Evolutionary conservation across 92 coral and sea anemone species (phyloP).

Genomic region (Diadumene lineata): DNA sequence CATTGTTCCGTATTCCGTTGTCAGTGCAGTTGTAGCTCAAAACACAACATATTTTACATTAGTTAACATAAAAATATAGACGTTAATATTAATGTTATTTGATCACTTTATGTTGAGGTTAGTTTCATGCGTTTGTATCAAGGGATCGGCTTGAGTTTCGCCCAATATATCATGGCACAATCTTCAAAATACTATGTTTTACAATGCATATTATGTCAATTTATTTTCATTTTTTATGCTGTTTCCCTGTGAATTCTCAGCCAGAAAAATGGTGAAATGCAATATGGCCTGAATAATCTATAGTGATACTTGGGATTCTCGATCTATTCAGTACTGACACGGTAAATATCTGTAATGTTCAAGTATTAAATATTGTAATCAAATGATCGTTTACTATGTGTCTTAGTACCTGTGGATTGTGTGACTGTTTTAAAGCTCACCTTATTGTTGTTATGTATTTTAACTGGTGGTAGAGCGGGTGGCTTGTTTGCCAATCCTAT

Average conservation of each 20-base stretch:
- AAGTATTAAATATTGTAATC: not conserved
- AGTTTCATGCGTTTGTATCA: no score
- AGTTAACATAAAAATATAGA: not conserved
- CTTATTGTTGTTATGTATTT: constrained; percentile 64
- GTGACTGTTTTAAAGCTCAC: not conserved
- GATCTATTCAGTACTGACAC: not conserved
- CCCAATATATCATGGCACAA: no score
- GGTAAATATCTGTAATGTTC: not conserved
- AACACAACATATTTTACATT: constrained; percentile 3
- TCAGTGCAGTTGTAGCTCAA: constrained; percentile 10
- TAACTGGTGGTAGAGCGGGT: constrained; percentile 94
- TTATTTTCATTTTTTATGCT: no score
- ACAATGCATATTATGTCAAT: no score
- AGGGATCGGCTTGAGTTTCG: no score
- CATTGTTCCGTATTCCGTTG: not conserved
- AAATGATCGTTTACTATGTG: not conserved
- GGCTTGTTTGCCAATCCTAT: constrained; percentile 80
- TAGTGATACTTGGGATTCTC: not conserved
- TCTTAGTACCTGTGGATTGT: not conserved
- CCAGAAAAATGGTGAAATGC: not conserved
- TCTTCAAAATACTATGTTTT: no score
- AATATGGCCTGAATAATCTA: not conserved
- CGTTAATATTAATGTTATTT: not conserved
- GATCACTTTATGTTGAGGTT: no score
- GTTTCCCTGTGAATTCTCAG: no score